Base-by-base conservation (phyloP, 2,113 vertebrate genomes). In the Mola mola region DNA sequence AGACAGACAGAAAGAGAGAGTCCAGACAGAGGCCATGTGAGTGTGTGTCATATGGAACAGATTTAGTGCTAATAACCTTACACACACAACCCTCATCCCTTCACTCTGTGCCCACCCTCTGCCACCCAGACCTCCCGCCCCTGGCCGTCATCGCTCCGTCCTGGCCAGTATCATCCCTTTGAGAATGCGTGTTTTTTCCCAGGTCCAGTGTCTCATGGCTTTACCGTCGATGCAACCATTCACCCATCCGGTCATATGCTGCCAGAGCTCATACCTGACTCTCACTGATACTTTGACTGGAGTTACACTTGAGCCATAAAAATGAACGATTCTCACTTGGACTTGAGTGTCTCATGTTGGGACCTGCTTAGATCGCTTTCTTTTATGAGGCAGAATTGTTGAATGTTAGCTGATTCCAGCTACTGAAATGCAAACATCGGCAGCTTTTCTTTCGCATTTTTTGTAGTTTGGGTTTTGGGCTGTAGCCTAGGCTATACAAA, bases 1-100 rank as follows among this genome's bases (percentile, higher is more conserved):
- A 38, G 8, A 43, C 25, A 40, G 51, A 43, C 21, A 26, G 24
- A 55, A 22, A 66, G 73, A 71, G 78, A 80, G 76, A 86, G 80
- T 87, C 85, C 86, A 91, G 89, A 91, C 93, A 90, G 65, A 72
- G 78, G 78, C 91, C 94, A 94, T 93, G 93, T 96, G 95, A 96
- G 92, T 84, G 86, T 88, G 89, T 93, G 93, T 96, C 96, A 97
- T 97, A 96, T 92, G 95, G 93, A 93, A 92, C 91, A 94, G 96
- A 92, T 96, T 97, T 95, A 95, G 94, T 92, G 48, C 83, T 83
- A 89, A 90, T 86, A 88, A 83, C 81, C 78, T 16, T 17, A 40
- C 76, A 46, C 43, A 25, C 17, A 11, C 61, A 56, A 53, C 33
- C 31, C 48, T 42, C 42, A 60, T 21, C 8, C 66, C 73, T 69